Conservation (phyloP, 2,797 vertebrate species). For the Crocidura indochinensis region DNA sequence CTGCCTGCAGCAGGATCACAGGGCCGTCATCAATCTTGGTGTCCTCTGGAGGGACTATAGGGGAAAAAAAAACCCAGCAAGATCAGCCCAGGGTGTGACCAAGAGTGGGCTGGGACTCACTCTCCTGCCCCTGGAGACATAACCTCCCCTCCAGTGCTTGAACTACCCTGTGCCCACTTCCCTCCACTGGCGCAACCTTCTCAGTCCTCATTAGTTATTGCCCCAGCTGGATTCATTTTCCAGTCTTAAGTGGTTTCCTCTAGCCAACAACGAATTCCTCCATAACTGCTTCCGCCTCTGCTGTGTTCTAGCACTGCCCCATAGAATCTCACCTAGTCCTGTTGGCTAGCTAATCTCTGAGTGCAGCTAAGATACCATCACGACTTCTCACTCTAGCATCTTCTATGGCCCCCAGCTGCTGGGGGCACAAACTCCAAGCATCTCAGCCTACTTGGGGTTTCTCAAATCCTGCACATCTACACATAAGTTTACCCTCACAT, state of each 20-base stretch:
- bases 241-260: too few relatives aligned
- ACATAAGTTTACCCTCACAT: background rate
- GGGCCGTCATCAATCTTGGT: constrained; percentile 95
- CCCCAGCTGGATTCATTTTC: background rate
- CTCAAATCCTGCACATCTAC: background rate
- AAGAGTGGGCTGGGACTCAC: background rate
- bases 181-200: background rate
- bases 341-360: background rate
- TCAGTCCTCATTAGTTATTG: background rate
- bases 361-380: too few relatives aligned
- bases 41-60: constrained; percentile 95
- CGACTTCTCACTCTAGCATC: background rate
- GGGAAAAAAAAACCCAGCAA: background rate
- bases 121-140: background rate
- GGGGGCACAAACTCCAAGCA: too few relatives aligned
- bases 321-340: background rate
- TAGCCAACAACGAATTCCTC: too few relatives aligned
- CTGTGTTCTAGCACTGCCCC: too few relatives aligned
- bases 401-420: background rate
- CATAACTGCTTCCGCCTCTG: too few relatives aligned
- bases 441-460: background rate
- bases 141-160: too few relatives aligned
- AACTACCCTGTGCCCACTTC: too few relatives aligned
- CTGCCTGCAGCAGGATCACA: constrained; percentile 95
- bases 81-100: background rate